Base-by-base conservation (phyloP, 37 sponge, comb jelly and placozoan species). In the Dysidea cf. avara region DNA sequence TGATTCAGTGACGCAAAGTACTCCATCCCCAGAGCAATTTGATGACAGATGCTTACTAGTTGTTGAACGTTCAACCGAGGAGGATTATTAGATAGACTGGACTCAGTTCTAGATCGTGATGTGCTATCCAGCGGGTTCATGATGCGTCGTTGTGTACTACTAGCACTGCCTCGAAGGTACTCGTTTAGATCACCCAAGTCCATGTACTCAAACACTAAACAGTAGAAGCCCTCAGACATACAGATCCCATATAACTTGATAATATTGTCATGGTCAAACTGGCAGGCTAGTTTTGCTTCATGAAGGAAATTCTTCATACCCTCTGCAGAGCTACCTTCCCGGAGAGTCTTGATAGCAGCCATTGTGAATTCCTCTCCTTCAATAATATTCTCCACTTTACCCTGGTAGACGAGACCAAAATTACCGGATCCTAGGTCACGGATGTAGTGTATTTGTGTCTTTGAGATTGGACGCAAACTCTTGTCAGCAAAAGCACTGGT, bases 311-410 rank as follows among this genome's bases (percentile, higher is more conserved):
- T 33, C 30, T 81, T 71, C 53, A 80, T 2, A 9, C 43, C 61
- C 28, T 78, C 80, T 12, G 68, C 38, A n/a, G n/a, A 30, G 18
- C 52, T 56, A 9, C 79, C 84, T n/a, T 79, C 88, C 30, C 77
- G 72, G 37, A 93, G 75, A 2, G 81, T 88, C 75, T 93, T 93
- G 14, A 87, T 86, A 25, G 94, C 94, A 22, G 87, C 94, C 6
- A 47, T 56, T 11, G 67, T 76, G 53, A 69, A 67, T 55, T 75
- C 78, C 4, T 79, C 76, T n/a, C 52, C 72, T 0, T 51, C 49
- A n/a, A 40, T 11, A 0, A 80, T 16, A 0, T 65, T 60, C 4
- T 48, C 22, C 20, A 63, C 56, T 53, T 71, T 63, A 43, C 81
- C 94, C 54, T 78, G 34, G 75, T 77, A 93, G 21, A 93, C 94